Evolutionary conservation across 1,140 invertebrate species (phyloP), one percentile per base, ranked within the genome.

Genomic region (Pseudachorutes palmiensis): DNA sequence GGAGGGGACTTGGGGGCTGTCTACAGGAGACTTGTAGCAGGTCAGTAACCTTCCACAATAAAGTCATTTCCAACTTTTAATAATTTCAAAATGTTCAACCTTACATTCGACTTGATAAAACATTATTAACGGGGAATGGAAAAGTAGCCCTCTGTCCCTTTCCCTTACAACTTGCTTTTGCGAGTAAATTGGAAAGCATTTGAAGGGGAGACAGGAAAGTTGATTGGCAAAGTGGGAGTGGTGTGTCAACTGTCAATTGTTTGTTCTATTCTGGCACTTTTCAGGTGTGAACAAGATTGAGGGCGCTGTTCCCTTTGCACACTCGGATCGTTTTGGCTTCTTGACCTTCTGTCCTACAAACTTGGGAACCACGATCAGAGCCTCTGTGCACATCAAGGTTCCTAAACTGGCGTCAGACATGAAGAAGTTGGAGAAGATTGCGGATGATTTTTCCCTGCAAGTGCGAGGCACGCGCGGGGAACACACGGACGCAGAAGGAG

Each of bases 281-380:
- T 80, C 77, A 41, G 77, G 78, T 36, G 91, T 96, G 67, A 94
- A 94, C 72, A 88, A 92, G 72, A 94, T 97, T 75, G 91, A 96
- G 80, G 88, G 92, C 80, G 85, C 90, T 76, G 79, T 94, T 72
- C 90, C 90, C 22, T 97, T 97, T 86, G 92, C 90, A 49, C 90
- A 91, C 78, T 84, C 94, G 75, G 90, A 97, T 75, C 86, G 92
- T 74, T 86, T 97, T 64, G 96, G 96, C 62, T 98, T 93, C 86
- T 83, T 98, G 69, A 98, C 94, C 69, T 98, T 98, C 88, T 98
- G 96, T 84, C 95, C 95, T 59, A 94, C 93, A 77, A 98, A 98
- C 81, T 80, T 98, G 81, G 95, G 96, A 36, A 98, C 96, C 65
- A 97, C 95, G 55, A 90, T 99, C 64, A 89, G 96, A 74, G 95